Base-by-base conservation (phyloP, 2,888 invertebrate species). In the Smittia sp. region DNA sequence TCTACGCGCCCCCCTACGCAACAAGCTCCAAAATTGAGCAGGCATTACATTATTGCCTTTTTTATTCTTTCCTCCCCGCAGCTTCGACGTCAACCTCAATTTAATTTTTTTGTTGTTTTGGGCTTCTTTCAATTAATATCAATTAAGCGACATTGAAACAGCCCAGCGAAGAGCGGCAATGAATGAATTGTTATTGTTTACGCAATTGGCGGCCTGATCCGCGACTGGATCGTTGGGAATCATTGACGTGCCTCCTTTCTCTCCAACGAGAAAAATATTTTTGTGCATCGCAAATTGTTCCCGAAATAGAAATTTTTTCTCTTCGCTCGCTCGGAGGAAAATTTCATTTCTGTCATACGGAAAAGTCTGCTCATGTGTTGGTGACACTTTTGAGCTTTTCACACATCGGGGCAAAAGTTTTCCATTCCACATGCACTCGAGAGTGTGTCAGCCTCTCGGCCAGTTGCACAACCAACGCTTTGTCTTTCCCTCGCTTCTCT, bases 51-150 rank as follows among this genome's bases (percentile, higher is more conserved):
- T 58, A 58, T 22, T 6, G 58, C 18, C 41, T 46, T 20, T 15
- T 24, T 46, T 46, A 15, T 24, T 68, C 13, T 32, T 38, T n/a
- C 7, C 46, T 11, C n/a, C 46, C n/a, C 46, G 46, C 46, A 32
- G 46, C 46, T 46, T 15, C 15, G 46, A 13, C 20, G 7, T 58
- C 58, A 58, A 58, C 58, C 58, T 58, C 58, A 24, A 25, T 52
- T 46, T 24, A 41, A 46, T 46, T 46, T 46, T 46, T 46, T 46
- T 25, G 69, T 72, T 72, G 72, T 72, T 72, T 72, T 72, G 72
- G 58, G 27, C 27, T 69, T 25, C 69, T 69, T 72, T 72, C 72
- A 72, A 72, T 72, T 72, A 72, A 72, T 25, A 18, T 72, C 54
- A 72, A 72, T 72, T 72, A 72, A 72, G 20, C 39, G 58, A 72